phyloP scores from a whole-genome alignment of 2,797 vertebrate genomes.

The Acomys russatus region DNA sequence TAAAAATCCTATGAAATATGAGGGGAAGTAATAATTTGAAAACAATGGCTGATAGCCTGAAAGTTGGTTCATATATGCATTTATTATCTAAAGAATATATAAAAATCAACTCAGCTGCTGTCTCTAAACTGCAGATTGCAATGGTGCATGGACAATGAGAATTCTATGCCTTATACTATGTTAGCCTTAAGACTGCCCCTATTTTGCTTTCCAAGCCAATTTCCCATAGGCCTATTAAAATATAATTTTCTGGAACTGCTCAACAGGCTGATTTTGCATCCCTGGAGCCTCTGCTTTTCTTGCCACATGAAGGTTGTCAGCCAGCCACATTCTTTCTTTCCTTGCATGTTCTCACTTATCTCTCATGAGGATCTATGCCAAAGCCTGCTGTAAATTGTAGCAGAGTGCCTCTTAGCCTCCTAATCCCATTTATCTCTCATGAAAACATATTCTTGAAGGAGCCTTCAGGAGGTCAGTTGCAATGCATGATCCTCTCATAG shows the following conservation, averaged over 20 bases:
- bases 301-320: conserved; percentile 24
- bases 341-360: conserved; percentile 16
- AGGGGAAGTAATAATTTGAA: conserved; percentile 35
- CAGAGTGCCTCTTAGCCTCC: conserved; percentile 38
- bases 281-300: background rate
- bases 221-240: background rate
- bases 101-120: background rate
- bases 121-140: conserved; percentile 26
- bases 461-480: conserved; percentile 40
- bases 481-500: conserved; percentile 45
- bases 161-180: background rate
- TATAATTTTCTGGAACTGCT: conserved; percentile 26
- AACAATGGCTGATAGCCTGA: background rate
- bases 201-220: conserved; percentile 27
- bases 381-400: conserved; percentile 31
- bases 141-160: background rate
- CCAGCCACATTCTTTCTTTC: background rate
- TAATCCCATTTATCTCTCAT: conserved; percentile 34
- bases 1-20: conserved; percentile 14
- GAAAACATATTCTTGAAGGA: conserved; percentile 64
- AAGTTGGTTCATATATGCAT: background rate
- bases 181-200: background rate
- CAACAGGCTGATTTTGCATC: conserved; percentile 12
- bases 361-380: conserved; percentile 21
- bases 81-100: conserved; percentile 15